Percentiles rank a stretch among this genome's conserved stretches.
phyloP scores from a whole-genome alignment of 1,140 invertebrate genomes.

The Drosophila sturtevanti region DNA sequence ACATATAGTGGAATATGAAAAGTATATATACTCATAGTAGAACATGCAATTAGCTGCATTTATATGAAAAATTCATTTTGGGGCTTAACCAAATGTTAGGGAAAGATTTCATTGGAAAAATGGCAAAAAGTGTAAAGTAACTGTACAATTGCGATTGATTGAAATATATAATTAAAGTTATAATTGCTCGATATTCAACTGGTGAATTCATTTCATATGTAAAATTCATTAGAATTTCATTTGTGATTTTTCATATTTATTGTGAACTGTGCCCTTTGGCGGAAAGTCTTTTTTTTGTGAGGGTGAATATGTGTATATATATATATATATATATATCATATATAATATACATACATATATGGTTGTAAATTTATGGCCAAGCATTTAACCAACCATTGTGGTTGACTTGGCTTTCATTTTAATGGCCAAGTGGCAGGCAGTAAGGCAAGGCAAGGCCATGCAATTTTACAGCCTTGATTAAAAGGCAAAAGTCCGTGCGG shows the following conservation, averaged over 20 bases:
- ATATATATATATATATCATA: neutral
- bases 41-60: conserved; percentile 69
- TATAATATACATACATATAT: conserved; percentile 8
- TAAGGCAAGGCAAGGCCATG: conserved; percentile 10
- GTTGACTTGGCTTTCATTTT: conserved; percentile 29
- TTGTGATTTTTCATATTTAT: neutral
- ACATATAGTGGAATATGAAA: conserved; percentile 51
- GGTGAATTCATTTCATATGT: neutral
- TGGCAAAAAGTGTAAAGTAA: neutral
- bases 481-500: conserved; percentile 56
- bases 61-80: conserved; percentile 40
- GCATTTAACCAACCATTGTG: conserved; percentile 44
- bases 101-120: neutral
- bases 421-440: conserved; percentile 39
- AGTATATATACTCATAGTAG: conserved; percentile 39
- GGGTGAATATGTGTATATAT: neutral
- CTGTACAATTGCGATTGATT: neutral
- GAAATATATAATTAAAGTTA: neutral
- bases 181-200: conserved; percentile 6
- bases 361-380: conserved; percentile 20
- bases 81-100: conserved; percentile 22
- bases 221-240: neutral
- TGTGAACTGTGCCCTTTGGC: neutral
- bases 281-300: neutral
- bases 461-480: conserved; percentile 65